Evolutionary conservation across 2,113 vertebrate genomes (phyloP), one percentile per base, ranked within the genome.

Genomic region (Bettongia penicillata): DNA sequence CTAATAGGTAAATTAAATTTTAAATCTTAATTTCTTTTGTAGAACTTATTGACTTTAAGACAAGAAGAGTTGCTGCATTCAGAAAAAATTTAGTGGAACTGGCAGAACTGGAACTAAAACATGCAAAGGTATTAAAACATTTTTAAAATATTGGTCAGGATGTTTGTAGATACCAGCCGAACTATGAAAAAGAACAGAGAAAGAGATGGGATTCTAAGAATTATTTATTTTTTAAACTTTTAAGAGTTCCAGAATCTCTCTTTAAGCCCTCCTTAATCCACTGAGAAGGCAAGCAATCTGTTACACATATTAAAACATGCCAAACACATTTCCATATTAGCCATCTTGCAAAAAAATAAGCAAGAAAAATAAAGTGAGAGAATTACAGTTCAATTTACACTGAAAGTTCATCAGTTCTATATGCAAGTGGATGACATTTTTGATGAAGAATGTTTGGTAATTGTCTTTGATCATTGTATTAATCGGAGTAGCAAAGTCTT

Each of bases 21-120:
- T 90, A 95, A 96, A 55, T 97, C 47, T 1, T 26, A 55, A 95
- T 95, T 94, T 98, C 57, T 97, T 96, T 90, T 93, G 0, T 97
- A 99, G 99, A 99, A 98, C 99, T 99, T 96, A 99, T 99, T 98
- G 99, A 99, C 98, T 99, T 99, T 98, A 99, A 99, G 98, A 99
- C 99, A 91, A 99, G 99, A 98, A 99, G 99, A 99, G 99, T 99
- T 98, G 99, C 99, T 90, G 99, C 99, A 0, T 99, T 99, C 98
- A 99, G 99, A 98, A 99, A 99, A 99, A 99, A 99, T 98, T 98
- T 99, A 98, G 99, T 99, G 98, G 99, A 99, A 98, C 99, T 99
- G 97, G 99, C 99, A 53, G 99, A 99, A 98, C 99, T 99, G 98
- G 99, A 99, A 99, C 99, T 99, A 93, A 99, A 99, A 98, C 99